Conservation (phyloP, 1,140 invertebrate genomes). For the Drosophila busckii region DNA sequence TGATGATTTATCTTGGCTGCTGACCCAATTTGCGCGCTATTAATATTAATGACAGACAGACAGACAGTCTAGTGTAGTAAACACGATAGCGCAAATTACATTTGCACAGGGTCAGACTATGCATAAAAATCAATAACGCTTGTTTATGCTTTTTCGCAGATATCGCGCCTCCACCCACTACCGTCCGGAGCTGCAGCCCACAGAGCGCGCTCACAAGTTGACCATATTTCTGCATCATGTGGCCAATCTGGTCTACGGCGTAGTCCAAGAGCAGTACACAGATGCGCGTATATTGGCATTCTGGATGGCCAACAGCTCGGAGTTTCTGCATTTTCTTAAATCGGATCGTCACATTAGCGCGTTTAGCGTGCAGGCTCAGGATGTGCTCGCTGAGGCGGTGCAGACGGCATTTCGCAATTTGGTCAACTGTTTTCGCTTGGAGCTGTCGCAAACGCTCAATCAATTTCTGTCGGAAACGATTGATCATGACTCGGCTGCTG, state of each 20-base stretch:
- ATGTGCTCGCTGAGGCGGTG: slow-evolving; percentile 94
- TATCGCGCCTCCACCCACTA: slow-evolving; percentile 96
- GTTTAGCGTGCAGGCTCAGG: slow-evolving; percentile 94
- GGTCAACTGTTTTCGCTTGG: slow-evolving; percentile 81
- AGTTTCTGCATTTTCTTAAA: slow-evolving; percentile 96
- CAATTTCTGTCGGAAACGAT: slow-evolving; percentile 81
- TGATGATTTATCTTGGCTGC: slow-evolving; percentile 72
- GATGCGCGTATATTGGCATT: slow-evolving; percentile 93
- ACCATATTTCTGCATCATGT: slow-evolving; percentile 94
- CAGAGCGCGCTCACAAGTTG: slow-evolving; percentile 92
- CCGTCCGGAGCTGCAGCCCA: slow-evolving; percentile 92
- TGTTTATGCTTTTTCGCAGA: slow-evolving; percentile 73
- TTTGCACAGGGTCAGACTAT: not conserved
- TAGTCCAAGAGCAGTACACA: slow-evolving; percentile 90
- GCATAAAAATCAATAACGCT: not conserved
- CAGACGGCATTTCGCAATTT: slow-evolving; percentile 88
- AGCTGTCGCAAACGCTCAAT: slow-evolving; percentile 82
- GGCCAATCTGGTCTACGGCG: slow-evolving; percentile 90
- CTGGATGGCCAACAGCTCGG: slow-evolving; percentile 98
- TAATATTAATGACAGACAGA: slow-evolving; percentile 76
- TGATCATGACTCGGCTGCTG: slow-evolving; percentile 82
- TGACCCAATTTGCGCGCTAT: slow-evolving; percentile 72
- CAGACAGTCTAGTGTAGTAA: slow-evolving; percentile 8
- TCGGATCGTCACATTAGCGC: slow-evolving; percentile 95
- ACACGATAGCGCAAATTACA: slow-evolving; percentile 2